Base-by-base conservation (phyloP, 2,113 vertebrate species). In the Muscicapa adusta region DNA sequence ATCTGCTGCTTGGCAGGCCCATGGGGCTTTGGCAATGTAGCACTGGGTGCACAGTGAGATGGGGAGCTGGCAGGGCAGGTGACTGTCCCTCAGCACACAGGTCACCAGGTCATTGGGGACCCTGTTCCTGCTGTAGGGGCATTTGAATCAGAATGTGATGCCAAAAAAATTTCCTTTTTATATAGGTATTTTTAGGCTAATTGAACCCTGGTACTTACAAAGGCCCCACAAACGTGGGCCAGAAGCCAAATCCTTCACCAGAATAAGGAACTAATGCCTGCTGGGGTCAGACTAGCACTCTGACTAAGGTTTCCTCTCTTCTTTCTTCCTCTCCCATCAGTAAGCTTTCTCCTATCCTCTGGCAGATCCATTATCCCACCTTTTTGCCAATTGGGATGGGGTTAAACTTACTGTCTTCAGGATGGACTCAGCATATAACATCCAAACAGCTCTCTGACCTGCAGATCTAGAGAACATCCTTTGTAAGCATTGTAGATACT, bases 11-110 rank as follows among this genome's bases (percentile, higher is more conserved):
- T 40, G 12, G 40, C 40, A 40, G 40, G 40, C 13, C 5, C 62
- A 14, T 0, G 8, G 14, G 28, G 11, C 62, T n/a, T 51, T 43
- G n/a, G 33, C n/a, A 60, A 13, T 9, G 38, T 0, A 5, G 6
- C 33, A 20, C 18, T 2, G 5, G 66, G 26, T 11, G 38, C 2
- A 1, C 28, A 29, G 56, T 14, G 38, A 62, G 47, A 43, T 72
- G 80, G 13, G 1, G 1, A 71, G 38, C 19, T 34, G 68, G 24
- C 47, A 71, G 65, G 25, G 12, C 18, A 50, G 33, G 23, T 50
- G 20, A 7, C 38, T 77, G 22, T 57, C 23, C 38, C 33, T 73
- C n/a, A 47, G 2, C 3, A 4, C 24, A 1, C 29, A 34, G 12
- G 34, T 62, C 47, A 70, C 14, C 47, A 58, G 12, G 16, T 58